Conservation (phyloP, 37 sponge, comb jelly and placozoan genomes). For the Dysidea cf. avara region DNA sequence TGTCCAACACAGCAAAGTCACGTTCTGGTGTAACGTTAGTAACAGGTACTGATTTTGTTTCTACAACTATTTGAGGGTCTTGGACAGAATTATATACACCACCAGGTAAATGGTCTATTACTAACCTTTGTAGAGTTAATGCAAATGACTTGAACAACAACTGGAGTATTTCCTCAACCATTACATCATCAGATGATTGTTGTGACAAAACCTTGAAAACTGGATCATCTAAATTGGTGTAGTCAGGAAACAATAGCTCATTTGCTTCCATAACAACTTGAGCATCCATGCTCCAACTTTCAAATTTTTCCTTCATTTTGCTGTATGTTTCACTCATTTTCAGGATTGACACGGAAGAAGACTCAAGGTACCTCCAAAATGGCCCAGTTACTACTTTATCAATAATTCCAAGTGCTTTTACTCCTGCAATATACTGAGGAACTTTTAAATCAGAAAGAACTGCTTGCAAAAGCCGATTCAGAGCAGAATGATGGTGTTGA, state of each 20-base stretch:
- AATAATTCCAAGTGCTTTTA: conserved; percentile 38
- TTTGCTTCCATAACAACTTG: too few species aligned
- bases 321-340: too few species aligned
- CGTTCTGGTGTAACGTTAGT: conserved; percentile 26
- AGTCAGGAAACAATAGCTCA: too few species aligned
- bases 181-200: too few species aligned
- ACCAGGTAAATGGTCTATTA: conserved; percentile 16
- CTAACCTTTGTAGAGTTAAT: background rate
- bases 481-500: background rate
- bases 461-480: conserved; percentile 25
- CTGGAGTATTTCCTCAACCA: conserved; percentile 2
- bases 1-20: conserved; percentile 1
- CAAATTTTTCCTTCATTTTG: too few species aligned
- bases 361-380: conserved; percentile 30
- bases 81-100: background rate
- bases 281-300: too few species aligned
- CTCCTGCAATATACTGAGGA: conserved; percentile 25
- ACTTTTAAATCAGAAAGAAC: conserved; percentile 24
- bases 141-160: conserved; percentile 7
- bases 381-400: conserved; percentile 51
- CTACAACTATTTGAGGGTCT: background rate
- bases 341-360: too few species aligned
- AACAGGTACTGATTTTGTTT: conserved; percentile 20
- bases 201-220: too few species aligned
- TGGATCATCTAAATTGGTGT: too few species aligned